phyloP scores from a whole-genome alignment of 2,888 invertebrate genomes.

The Megalurothrips usitatus region DNA sequence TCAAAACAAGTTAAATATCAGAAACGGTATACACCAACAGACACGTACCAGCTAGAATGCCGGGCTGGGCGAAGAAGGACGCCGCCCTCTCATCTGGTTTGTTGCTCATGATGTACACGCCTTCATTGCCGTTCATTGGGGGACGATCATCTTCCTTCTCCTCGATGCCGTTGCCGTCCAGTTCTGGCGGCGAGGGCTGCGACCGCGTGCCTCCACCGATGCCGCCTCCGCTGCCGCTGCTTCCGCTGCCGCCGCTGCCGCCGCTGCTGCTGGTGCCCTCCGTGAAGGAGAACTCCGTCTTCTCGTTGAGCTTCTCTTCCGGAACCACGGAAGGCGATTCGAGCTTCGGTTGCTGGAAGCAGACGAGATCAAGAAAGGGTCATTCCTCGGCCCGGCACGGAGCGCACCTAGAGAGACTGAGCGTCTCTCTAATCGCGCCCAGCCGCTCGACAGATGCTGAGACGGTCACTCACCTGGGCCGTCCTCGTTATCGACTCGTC shows the following conservation, averaged over 20 bases:
- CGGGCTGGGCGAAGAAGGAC: slow-evolving; percentile 92
- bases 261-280: no score
- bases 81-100: slow-evolving; percentile 78
- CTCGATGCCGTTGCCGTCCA: slow-evolving; percentile 47
- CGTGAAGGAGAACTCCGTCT: not conserved
- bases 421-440: no score
- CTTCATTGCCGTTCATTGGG: slow-evolving; percentile 52
- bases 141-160: slow-evolving; percentile 42
- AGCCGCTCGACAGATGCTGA: no score
- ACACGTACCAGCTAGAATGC: slow-evolving; percentile 78
- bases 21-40: not conserved
- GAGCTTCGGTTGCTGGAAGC: slow-evolving; percentile 30
- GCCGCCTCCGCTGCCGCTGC: slow-evolving; percentile 38
- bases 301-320: slow-evolving; percentile 30
- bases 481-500: not conserved
- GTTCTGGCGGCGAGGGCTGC: slow-evolving; percentile 46
- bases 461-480: not conserved
- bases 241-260: slow-evolving; percentile 28
- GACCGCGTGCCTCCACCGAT: slow-evolving; percentile 45
- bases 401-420: no score
- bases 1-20: no score
- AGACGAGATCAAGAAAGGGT: slow-evolving; percentile 20
- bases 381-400: slow-evolving; percentile 29
- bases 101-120: slow-evolving; percentile 74
- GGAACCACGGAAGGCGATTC: slow-evolving; percentile 13